These are phyloP conservation scores for Rhabditoides inermis DNA, from an alignment of 2,888 invertebrate species.

Conservation along the genomic window DNA sequence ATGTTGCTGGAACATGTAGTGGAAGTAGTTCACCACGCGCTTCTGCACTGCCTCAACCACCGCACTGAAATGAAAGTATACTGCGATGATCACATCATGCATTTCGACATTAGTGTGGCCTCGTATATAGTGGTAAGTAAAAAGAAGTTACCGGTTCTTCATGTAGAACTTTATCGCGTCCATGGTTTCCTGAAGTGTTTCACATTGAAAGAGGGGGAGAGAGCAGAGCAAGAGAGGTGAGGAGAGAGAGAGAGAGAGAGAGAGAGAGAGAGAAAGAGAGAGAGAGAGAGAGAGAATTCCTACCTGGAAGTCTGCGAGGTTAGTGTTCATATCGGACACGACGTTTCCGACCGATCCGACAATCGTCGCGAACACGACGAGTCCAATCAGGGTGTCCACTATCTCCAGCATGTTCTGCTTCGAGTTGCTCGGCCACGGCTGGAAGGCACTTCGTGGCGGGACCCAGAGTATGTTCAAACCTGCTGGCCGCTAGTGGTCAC, in stretches of 20 bases:
- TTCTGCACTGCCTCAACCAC: conserved; percentile 36
- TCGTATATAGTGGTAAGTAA: neutral
- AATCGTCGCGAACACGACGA: conserved; percentile 48
- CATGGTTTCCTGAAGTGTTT: conserved; percentile 39
- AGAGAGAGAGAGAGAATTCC: no score
- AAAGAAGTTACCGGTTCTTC: conserved; percentile 29
- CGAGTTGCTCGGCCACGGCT: conserved; percentile 43
- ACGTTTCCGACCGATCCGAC: conserved; percentile 46
- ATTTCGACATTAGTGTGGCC: neutral
- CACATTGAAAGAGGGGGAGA: no score
- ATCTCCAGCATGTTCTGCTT: conserved; percentile 46
- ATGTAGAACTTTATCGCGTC: conserved; percentile 49
- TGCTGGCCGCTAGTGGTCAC: conserved; percentile 49
- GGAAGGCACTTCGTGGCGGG: neutral
- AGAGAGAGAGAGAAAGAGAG: no score
- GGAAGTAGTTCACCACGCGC: conserved; percentile 39
- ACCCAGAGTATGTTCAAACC: conserved; percentile 3
- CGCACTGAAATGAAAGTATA: conserved; percentile 18
- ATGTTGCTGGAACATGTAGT: conserved; percentile 34
- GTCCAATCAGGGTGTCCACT: conserved; percentile 44
- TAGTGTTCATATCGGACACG: conserved; percentile 43
- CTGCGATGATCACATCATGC: neutral
- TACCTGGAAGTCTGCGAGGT: conserved; percentile 30
- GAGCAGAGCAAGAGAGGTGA: no score
- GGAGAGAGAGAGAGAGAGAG: no score